Conservation (phyloP, 2,113 vertebrate species). For the Corythornis madagascariensis region DNA sequence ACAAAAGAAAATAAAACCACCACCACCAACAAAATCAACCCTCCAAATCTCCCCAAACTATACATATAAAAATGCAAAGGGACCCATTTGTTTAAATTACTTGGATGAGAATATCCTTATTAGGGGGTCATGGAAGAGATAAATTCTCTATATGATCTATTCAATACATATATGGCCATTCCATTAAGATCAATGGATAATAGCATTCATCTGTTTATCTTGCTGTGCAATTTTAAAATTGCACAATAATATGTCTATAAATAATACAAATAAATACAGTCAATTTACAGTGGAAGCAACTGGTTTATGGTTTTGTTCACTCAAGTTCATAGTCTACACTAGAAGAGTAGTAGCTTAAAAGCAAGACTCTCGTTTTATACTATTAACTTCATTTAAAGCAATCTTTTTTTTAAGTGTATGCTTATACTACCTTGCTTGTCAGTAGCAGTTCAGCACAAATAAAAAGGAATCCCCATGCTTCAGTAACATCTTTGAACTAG, state of each 20-base stretch:
- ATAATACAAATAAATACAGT: background rate
- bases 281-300: background rate
- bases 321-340: background rate
- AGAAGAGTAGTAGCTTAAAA: background rate
- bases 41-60: background rate
- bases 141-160: background rate
- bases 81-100: background rate
- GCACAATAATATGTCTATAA: background rate
- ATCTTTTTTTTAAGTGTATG: background rate
- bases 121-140: background rate
- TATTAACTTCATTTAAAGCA: background rate
- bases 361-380: accelerated
- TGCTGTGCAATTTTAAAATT: background rate
- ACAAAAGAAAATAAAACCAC: too few relatives aligned
- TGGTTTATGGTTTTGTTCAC: background rate
- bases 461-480: background rate
- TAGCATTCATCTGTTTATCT: background rate
- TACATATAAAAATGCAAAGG: background rate
- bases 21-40: background rate
- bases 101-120: background rate
- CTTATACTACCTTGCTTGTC: background rate
- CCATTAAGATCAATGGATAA: accelerated
- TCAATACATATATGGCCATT: background rate
- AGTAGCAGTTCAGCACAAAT: background rate
- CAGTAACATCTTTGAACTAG: background rate